Percentiles rank a stretch among this genome's conserved stretches.
These are phyloP conservation scores for Palythoa grandis DNA, from an alignment of 92 coral and sea anemone genomes.

Conservation along the genomic window DNA sequence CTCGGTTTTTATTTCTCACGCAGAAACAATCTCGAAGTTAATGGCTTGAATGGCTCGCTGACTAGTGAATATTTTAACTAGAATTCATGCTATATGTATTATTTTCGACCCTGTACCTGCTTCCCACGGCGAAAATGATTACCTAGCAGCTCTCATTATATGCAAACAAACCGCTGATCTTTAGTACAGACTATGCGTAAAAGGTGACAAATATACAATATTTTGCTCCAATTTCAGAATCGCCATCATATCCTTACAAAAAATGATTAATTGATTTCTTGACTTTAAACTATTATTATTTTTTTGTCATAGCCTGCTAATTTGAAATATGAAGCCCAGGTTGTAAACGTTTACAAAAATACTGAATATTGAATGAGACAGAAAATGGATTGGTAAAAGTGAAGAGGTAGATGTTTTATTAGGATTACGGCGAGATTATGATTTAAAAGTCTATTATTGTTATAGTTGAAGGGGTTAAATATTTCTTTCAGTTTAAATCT, in stretches of 20 bases:
- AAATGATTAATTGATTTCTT: too few species aligned
- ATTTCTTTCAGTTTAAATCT: too few species aligned
- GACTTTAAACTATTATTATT: too few species aligned
- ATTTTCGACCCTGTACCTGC: neutral
- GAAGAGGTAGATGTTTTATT: neutral
- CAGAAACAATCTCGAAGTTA: neutral
- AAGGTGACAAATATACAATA: neutral
- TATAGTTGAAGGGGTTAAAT: too few species aligned
- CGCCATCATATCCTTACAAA: too few species aligned
- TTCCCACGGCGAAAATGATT: conserved; percentile 3
- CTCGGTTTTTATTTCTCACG: neutral
- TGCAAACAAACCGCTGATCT: conserved; percentile 14
- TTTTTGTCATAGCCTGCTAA: too few species aligned
- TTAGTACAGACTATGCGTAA: neutral
- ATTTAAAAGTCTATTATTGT: too few species aligned
- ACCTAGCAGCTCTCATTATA: neutral
- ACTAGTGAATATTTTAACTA: neutral
- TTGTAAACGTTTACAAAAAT: too few species aligned
- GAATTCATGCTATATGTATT: neutral
- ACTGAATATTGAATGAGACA: neutral
- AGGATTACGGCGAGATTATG: too few species aligned
- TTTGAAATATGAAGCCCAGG: too few species aligned
- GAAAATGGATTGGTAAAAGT: neutral
- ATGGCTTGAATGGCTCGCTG: neutral
- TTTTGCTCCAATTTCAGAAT: too few species aligned